These are phyloP conservation scores for Drosophila sechellia DNA, from an alignment of 1,140 invertebrate genomes.

Conservation along the genomic window DNA sequence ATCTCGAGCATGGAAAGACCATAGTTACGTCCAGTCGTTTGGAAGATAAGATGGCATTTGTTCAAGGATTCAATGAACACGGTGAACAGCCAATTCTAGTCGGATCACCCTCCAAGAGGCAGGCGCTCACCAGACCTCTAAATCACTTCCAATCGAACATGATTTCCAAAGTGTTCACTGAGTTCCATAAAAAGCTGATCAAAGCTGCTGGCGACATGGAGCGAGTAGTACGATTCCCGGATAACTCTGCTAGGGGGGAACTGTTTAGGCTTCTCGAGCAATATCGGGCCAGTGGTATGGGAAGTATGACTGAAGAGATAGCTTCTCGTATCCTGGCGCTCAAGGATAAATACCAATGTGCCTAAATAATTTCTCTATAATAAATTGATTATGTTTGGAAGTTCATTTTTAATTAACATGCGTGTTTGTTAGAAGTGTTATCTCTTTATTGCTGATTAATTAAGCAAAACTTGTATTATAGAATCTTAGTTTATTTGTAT, in stretches of 20 bases:
- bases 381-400: no score
- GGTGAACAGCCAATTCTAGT: neutral
- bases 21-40: neutral
- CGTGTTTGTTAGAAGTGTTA: no score
- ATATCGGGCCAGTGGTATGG: neutral
- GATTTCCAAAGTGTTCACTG: neutral
- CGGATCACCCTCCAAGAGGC: neutral
- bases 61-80: neutral
- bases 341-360: slow-evolving; percentile 4
- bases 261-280: neutral
- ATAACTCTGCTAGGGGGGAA: neutral
- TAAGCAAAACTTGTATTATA: no score
- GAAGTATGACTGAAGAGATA: neutral
- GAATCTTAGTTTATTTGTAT: no score
- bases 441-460: no score
- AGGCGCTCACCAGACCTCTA: neutral
- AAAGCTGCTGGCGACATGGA: neutral
- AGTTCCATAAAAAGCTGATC: slow-evolving; percentile 3
- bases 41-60: slow-evolving; percentile 5
- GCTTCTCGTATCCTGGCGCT: slow-evolving; percentile 2
- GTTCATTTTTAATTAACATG: no score
- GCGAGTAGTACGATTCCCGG: neutral
- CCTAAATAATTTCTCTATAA: neutral
- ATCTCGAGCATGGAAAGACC: slow-evolving; percentile 5
- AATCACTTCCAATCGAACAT: neutral